A percentile compares a stretch with the other conserved stretches of the same genome.
These are phyloP conservation scores for Rambutsinella grinnellia DNA, from an alignment of 2,888 invertebrate species.

Conservation along the genomic window DNA sequence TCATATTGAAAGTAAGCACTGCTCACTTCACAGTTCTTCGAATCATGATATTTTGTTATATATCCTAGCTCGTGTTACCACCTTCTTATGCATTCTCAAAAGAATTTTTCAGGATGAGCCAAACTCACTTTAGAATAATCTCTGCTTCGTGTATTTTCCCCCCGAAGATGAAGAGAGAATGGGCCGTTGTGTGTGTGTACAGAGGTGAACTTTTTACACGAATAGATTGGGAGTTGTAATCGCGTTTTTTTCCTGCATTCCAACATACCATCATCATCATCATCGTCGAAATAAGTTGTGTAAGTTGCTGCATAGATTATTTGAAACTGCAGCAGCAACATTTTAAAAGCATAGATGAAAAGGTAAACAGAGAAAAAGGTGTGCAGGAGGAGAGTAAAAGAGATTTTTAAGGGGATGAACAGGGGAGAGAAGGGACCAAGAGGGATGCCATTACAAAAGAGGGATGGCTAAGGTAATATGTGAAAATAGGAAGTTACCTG, in stretches of 20 bases:
- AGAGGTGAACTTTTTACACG: background rate
- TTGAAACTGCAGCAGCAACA: background rate
- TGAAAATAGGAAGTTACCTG: no score
- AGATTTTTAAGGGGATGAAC: background rate
- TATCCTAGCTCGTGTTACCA: no score
- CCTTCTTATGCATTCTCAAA: constrained; percentile 52
- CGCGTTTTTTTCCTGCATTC: constrained; percentile 36
- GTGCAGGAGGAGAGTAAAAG: background rate
- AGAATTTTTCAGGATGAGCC: constrained; percentile 48
- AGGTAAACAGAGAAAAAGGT: background rate
- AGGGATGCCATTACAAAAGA: no score
- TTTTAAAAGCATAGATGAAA: background rate
- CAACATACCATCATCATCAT: constrained; percentile 24
- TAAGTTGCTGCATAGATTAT: background rate
- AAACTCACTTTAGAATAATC: no score
- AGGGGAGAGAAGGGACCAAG: background rate
- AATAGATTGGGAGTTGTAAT: constrained; percentile 29
- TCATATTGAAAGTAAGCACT: no score
- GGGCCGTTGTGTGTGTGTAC: constrained; percentile 4
- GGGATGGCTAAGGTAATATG: no score
- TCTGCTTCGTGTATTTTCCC: no score
- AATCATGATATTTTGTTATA: no score
- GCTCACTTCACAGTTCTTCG: no score
- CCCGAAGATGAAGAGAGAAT: no score
- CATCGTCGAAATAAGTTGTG: background rate